A percentile compares a stretch with the other conserved stretches of the same genome.
Evolutionary conservation across 2,113 vertebrate species (phyloP).

Genomic region (Catharus bicknelli): DNA sequence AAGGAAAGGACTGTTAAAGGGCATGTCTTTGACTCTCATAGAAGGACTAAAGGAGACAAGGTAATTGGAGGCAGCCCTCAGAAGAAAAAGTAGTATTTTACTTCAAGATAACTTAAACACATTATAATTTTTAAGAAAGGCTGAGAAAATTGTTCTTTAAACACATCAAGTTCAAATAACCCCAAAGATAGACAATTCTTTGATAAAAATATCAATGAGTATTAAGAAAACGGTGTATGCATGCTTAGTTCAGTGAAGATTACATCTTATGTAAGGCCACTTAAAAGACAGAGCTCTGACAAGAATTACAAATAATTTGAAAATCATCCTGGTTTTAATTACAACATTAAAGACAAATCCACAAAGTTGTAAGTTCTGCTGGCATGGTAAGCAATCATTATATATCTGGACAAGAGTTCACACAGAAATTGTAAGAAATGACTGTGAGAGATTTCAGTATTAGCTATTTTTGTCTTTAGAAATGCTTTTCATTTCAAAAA

Average conservation of each 20-base stretch:
- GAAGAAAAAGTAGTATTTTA: not conserved
- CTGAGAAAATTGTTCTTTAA: not conserved
- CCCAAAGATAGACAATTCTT: not conserved
- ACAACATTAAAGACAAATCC: slow-evolving; percentile 34
- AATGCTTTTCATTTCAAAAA: slow-evolving; percentile 48
- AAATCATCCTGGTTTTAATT: slow-evolving; percentile 44
- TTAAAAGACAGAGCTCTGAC: slow-evolving; percentile 33
- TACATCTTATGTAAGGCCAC: not conserved
- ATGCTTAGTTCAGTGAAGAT: not conserved
- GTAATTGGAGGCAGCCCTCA: not conserved
- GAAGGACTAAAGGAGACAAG: not conserved
- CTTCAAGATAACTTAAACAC: not conserved
- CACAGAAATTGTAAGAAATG: slow-evolving; percentile 29
- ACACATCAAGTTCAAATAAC: not conserved
- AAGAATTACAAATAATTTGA: slow-evolving; percentile 18
- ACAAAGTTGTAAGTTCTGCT: slow-evolving; percentile 14
- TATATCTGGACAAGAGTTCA: slow-evolving; percentile 32
- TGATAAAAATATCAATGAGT: not conserved
- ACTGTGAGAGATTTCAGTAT: slow-evolving; percentile 35
- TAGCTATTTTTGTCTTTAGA: slow-evolving; percentile 41
- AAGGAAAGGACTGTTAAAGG: not conserved
- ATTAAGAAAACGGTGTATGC: not conserved
- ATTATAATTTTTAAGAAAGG: not conserved
- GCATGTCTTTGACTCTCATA: not conserved
- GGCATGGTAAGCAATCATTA: not conserved